Conservation (phyloP, 2,888 invertebrate species). For the Neoaliturus tenellus region DNA sequence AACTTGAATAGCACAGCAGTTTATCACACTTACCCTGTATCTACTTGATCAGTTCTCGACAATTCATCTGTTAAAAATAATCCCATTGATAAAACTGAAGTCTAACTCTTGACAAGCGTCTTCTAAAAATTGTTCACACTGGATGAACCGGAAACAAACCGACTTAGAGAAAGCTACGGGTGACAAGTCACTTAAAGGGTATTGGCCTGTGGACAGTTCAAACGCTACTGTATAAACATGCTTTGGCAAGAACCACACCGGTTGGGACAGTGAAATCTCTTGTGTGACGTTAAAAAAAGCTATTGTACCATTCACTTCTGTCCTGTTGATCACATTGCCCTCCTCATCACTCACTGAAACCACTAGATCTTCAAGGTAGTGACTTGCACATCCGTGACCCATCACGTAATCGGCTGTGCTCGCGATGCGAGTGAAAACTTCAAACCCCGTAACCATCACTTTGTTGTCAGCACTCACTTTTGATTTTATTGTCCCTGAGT, state of each 20-base stretch:
- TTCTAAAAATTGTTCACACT: conserved; percentile 49
- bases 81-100: conserved; percentile 54
- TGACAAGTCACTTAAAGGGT: conserved; percentile 61
- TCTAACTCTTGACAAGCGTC: conserved; percentile 31
- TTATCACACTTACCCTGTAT: conserved; percentile 11
- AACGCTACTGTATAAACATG: conserved; percentile 61
- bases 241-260: conserved; percentile 68
- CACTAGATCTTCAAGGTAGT: conserved; percentile 73
- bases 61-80: conserved; percentile 48
- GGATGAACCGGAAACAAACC: conserved; percentile 54
- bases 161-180: conserved; percentile 59
- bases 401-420: conserved; percentile 49
- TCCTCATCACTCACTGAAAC: conserved; percentile 72
- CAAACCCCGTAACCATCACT: conserved; percentile 70
- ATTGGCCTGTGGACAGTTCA: conserved; percentile 62
- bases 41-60: background rate
- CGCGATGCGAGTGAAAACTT: conserved; percentile 70
- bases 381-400: conserved; percentile 37
- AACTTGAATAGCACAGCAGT: background rate
- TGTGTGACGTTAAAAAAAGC: conserved; percentile 74
- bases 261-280: conserved; percentile 72
- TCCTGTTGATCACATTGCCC: conserved; percentile 71
- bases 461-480: conserved; percentile 71
- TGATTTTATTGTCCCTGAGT: conserved; percentile 61
- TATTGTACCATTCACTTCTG: conserved; percentile 71